These are phyloP conservation scores for Danio albolineatus DNA, from an alignment of 2,797 vertebrate genomes.

Conservation along the genomic window DNA sequence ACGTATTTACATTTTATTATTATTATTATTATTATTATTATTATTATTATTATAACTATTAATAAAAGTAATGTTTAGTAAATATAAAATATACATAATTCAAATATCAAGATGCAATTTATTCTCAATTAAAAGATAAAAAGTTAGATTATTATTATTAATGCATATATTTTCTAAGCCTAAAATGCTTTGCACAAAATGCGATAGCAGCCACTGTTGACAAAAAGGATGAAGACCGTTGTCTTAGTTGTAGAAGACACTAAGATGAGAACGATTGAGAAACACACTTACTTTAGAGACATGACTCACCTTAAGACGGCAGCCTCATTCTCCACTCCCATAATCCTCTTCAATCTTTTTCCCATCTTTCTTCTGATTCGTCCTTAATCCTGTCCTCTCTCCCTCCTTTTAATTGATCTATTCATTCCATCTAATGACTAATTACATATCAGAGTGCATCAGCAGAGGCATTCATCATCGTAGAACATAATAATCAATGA, in stretches of 20 bases:
- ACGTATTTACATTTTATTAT: no score
- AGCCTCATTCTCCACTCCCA: conserved; percentile 43
- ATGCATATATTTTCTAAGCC: no score
- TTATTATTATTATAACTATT: no score
- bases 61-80: no score
- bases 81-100: no score
- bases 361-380: conserved; percentile 58
- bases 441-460: conserved; percentile 98
- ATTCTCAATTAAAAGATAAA: no score
- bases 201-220: no score
- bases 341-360: conserved; percentile 32
- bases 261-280: conserved; percentile 26
- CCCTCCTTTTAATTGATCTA: conserved; percentile 98
- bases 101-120: no score
- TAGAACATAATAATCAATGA: conserved; percentile 99
- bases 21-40: no score
- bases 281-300: conserved; percentile 51
- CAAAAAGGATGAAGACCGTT: not conserved
- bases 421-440: conserved; percentile 99
- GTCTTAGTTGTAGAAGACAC: not conserved
- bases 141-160: no score
- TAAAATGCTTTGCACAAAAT: no score
- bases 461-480: conserved; percentile 98
- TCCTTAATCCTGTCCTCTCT: conserved; percentile 85
- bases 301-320: conserved; percentile 60